phyloP scores from a whole-genome alignment of 2,888 invertebrate genomes.

The Anthrax anthrax region DNA sequence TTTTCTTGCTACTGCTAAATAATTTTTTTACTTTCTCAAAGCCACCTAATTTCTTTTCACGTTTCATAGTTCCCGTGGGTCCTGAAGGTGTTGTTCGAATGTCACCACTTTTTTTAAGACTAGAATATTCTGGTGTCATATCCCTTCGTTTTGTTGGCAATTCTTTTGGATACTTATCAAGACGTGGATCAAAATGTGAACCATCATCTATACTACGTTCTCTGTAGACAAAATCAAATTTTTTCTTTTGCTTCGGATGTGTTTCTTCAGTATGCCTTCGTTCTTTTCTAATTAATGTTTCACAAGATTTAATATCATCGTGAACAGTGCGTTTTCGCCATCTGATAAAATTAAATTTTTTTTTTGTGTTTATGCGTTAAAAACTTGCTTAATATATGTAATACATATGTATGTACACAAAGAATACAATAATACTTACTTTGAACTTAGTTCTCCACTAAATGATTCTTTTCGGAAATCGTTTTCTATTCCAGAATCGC shows the following conservation, averaged over 20 bases:
- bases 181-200: constrained; percentile 48
- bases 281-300: constrained; percentile 57
- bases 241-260: constrained; percentile 33
- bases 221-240: constrained; percentile 40
- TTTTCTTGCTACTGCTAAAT: constrained; percentile 53
- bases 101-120: constrained; percentile 15
- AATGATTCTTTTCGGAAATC: constrained; percentile 59
- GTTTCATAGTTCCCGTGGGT: constrained; percentile 24
- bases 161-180: constrained; percentile 42
- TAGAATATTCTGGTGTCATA: constrained; percentile 16
- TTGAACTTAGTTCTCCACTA: constrained; percentile 38
- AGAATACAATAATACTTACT: too few species aligned
- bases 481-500: constrained; percentile 67
- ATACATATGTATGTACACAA: not conserved
- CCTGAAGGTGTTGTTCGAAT: not conserved
- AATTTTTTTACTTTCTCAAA: constrained; percentile 66
- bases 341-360: constrained; percentile 13
- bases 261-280: constrained; percentile 54
- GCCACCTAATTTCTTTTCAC: constrained; percentile 51
- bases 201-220: constrained; percentile 51
- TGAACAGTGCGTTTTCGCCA: constrained; percentile 37
- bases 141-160: constrained; percentile 17
- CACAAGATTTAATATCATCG: constrained; percentile 55
- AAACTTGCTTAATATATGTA: constrained; percentile 11
- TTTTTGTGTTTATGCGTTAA: too few species aligned